Evolutionary conservation across 2,113 vertebrate species (phyloP).

Genomic region (Panthera tigris): DNA sequence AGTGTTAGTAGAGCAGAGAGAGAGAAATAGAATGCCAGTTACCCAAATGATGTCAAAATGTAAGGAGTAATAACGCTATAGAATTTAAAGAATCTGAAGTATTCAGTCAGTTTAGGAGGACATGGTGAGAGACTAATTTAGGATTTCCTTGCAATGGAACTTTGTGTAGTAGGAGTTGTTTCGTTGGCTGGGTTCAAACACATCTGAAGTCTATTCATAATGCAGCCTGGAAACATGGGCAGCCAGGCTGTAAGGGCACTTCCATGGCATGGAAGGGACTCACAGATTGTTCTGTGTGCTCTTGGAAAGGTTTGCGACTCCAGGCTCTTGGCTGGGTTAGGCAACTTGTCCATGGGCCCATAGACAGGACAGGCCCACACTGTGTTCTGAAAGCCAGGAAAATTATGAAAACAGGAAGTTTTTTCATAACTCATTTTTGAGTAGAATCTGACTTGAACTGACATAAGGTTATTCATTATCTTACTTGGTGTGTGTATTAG

Average conservation of each 20-base stretch:
- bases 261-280: neutral
- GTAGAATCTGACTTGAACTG: neutral
- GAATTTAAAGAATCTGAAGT: slow-evolving; percentile 60
- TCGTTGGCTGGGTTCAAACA: neutral
- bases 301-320: neutral
- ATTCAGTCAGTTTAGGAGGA: neutral
- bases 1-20: neutral
- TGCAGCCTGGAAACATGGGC: neutral
- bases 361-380: neutral
- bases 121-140: neutral
- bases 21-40: neutral
- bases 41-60: slow-evolving; percentile 27
- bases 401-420: neutral
- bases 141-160: slow-evolving; percentile 14
- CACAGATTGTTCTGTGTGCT: neutral
- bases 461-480: neutral
- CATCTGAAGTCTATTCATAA: slow-evolving; percentile 27
- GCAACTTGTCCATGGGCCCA: neutral
- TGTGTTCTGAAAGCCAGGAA: neutral
- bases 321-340: neutral
- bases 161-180: neutral
- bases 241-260: neutral
- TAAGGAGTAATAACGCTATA: neutral
- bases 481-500: neutral
- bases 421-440: neutral